These are phyloP conservation scores for Agriopis leucophaearia DNA, from an alignment of 2,888 invertebrate species.

Conservation along the genomic window DNA sequence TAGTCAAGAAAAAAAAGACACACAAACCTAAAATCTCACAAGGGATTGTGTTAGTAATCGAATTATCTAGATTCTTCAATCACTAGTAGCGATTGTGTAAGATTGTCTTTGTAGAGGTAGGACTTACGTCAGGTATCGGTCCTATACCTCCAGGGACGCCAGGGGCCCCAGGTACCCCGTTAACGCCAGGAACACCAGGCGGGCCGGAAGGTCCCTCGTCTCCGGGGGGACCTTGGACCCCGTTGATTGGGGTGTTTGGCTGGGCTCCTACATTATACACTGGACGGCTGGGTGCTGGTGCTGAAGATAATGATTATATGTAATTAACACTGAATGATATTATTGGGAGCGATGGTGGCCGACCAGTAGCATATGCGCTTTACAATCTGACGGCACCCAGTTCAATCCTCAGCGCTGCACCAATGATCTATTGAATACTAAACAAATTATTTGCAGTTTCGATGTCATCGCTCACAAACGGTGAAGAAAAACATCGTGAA, in stretches of 20 bases:
- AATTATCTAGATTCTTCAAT: no score
- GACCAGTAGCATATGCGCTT: no score
- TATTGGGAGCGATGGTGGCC: not conserved
- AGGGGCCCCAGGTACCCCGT: slow-evolving; percentile 88
- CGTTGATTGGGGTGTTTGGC: slow-evolving; percentile 73
- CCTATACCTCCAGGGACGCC: slow-evolving; percentile 91
- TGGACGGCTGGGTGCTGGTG: slow-evolving; percentile 50
- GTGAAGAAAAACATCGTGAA: no score
- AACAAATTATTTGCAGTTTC: no score
- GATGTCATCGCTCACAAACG: no score
- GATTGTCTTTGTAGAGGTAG: not conserved
- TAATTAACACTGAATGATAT: not conserved
- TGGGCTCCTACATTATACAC: slow-evolving; percentile 49
- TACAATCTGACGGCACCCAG: no score
- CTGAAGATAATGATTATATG: not conserved
- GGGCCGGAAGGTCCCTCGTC: slow-evolving; percentile 87
- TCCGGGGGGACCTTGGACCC: slow-evolving; percentile 83
- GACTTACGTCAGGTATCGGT: slow-evolving; percentile 88
- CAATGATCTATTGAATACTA: no score
- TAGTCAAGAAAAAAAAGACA: no score
- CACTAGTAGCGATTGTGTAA: not conserved
- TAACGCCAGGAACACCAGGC: slow-evolving; percentile 87
- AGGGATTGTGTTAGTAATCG: no score
- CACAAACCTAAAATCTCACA: no score
- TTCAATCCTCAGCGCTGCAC: no score